Percentiles rank a stretch among this genome's conserved stretches.
These are phyloP conservation scores for Onychostruthus taczanowskii DNA, from an alignment of 2,113 vertebrate genomes.

Conservation along the genomic window DNA sequence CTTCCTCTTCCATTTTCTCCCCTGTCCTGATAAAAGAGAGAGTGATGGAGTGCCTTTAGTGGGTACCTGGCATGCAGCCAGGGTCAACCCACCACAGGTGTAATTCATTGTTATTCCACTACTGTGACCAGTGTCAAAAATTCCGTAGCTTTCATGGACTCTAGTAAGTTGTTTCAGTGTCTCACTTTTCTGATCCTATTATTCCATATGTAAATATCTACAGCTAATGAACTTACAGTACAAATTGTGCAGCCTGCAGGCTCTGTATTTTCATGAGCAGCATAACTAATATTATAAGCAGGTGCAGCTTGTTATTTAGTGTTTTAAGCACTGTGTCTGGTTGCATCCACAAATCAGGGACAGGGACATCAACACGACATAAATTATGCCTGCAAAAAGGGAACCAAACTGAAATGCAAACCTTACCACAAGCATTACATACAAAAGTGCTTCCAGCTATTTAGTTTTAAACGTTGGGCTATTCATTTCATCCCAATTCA, in stretches of 20 bases:
- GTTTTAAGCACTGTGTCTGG: background rate
- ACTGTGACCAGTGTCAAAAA: background rate
- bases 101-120: background rate
- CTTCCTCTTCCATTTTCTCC: background rate
- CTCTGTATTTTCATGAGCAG: background rate
- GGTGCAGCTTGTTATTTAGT: constrained; percentile 11
- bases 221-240: background rate
- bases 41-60: background rate
- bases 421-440: background rate
- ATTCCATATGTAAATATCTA: background rate
- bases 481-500: background rate
- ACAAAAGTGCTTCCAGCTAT: background rate
- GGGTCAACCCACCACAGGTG: background rate
- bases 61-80: background rate
- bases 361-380: background rate
- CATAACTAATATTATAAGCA: background rate
- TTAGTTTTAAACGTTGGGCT: background rate
- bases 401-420: background rate
- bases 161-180: background rate
- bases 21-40: background rate
- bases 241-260: background rate
- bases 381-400: background rate
- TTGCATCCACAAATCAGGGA: background rate
- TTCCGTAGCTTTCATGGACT: background rate
- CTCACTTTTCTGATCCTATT: background rate